Base-by-base conservation (phyloP, 2,797 vertebrate genomes). In the Bovichtus variegatus region DNA sequence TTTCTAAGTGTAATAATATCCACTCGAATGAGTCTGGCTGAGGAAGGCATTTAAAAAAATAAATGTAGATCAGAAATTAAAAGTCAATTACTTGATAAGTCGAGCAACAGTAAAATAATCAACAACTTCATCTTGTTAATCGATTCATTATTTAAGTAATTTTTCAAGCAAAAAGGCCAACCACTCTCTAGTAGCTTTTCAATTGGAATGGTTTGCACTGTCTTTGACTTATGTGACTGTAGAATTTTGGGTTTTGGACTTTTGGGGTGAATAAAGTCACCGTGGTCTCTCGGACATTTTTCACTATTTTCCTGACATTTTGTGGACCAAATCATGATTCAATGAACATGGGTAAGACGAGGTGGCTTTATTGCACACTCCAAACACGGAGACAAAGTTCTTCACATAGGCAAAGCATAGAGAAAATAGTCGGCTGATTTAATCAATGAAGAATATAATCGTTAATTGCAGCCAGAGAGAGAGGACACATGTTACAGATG, bases 401-500 rank as follows among this genome's bases (percentile, higher is more conserved):
- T 47, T 15, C 1, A 2, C 7, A 15, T 0, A 6, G 10, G 19
- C 40, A 34, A 54, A 44, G 2, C 6, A 2, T 13, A 6, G 12
- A 3, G 18, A 34, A 55, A 15, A 18, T 8, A 10, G 27, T 40
- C 0, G 1, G 0, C 27, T 0, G 2, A 18, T n/a, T 59, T 18
- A 7, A 11, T 23, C 4, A 60, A 5, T 31, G 31, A 46, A 15
- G 16, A 27, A 7, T 10, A 12, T 7, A 18, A n/a, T 2, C 0
- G 7, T 23, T 47, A 23, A 60, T 10, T 29, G 18, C 8, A 19
- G 5, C 31, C 1, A 2, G 2, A 29, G 9, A 13, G 34, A 16
- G 58, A 6, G 1, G 18, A 34, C 63, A 68, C 74, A 64, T 70
- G 74, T 38, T 78, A 5, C 76, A 84, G 80, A 76, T 81, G 80